phyloP scores from a whole-genome alignment of 2,888 invertebrate species.

The Mythimna lalbum region DNA sequence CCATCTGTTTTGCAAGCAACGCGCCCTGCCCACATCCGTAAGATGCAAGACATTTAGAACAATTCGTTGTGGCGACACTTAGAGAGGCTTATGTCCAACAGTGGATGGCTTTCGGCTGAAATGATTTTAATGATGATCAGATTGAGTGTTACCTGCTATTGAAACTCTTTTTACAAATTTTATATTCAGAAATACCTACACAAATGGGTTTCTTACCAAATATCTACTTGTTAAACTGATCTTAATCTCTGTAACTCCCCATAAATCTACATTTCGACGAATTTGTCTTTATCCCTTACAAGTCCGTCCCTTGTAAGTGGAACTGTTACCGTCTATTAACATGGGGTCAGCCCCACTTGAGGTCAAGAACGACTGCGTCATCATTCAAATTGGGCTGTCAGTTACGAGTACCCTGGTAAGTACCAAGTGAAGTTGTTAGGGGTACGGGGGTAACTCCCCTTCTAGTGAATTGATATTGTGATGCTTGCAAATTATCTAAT shows the following conservation, averaged over 20 bases:
- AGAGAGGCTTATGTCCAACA: too few species aligned
- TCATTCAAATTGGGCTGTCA: constrained; percentile 52
- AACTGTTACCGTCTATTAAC: constrained; percentile 35
- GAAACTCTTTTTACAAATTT: too few species aligned
- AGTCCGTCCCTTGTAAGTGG: constrained; percentile 33
- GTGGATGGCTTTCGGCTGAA: too few species aligned
- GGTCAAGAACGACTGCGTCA: constrained; percentile 33
- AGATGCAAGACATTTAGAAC: too few species aligned
- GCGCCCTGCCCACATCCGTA: too few species aligned
- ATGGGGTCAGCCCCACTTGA: constrained; percentile 40
- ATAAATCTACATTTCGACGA: constrained; percentile 28
- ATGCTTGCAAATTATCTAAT: constrained; percentile 1
- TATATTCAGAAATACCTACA: too few species aligned
- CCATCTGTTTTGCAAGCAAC: too few species aligned
- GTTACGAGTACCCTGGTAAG: constrained; percentile 31
- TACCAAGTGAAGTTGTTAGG: constrained; percentile 13
- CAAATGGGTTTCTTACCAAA: neutral
- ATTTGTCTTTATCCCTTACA: constrained; percentile 5
- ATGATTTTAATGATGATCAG: too few species aligned
- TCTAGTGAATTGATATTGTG: constrained; percentile 14
- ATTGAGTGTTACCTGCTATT: too few species aligned
- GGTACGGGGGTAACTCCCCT: neutral
- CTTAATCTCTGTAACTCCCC: neutral
- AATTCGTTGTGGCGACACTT: too few species aligned
- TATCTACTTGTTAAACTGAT: neutral